Percentiles rank a stretch among this genome's conserved stretches.
Conservation (phyloP, 2,113 vertebrate genomes). For the Calidris pygmaea region DNA sequence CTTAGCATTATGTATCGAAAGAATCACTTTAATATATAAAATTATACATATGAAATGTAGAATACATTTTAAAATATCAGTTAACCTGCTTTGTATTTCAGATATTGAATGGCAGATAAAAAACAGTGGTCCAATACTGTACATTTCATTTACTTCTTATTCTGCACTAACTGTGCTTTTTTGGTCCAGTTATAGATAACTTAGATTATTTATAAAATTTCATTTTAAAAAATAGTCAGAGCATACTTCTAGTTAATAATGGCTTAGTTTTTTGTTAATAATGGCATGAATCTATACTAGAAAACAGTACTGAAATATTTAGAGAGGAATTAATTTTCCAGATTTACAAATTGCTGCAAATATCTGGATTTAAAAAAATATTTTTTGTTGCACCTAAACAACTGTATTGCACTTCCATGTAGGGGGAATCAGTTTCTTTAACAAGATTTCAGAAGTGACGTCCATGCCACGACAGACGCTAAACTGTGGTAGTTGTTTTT, state of each 20-base stretch:
- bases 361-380: not conserved
- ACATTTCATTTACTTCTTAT: slow-evolving; percentile 8
- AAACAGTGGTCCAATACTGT: not conserved
- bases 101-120: not conserved
- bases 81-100: not conserved
- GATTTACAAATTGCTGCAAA: not conserved
- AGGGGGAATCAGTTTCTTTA: not conserved
- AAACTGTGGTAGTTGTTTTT: not conserved
- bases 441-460: not conserved
- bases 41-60: not conserved
- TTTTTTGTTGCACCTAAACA: not conserved
- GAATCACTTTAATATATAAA: not conserved
- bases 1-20: not conserved
- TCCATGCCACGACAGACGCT: not conserved
- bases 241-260: not conserved
- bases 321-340: not conserved
- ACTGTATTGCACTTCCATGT: not conserved
- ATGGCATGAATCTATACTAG: not conserved
- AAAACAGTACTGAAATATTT: not conserved
- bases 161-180: not conserved
- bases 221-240: not conserved
- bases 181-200: not conserved
- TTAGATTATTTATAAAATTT: not conserved
- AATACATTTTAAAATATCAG: not conserved
- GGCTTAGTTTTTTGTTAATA: not conserved